Base-by-base conservation (phyloP, 2,888 invertebrate genomes). In the Ochropleura plecta region DNA sequence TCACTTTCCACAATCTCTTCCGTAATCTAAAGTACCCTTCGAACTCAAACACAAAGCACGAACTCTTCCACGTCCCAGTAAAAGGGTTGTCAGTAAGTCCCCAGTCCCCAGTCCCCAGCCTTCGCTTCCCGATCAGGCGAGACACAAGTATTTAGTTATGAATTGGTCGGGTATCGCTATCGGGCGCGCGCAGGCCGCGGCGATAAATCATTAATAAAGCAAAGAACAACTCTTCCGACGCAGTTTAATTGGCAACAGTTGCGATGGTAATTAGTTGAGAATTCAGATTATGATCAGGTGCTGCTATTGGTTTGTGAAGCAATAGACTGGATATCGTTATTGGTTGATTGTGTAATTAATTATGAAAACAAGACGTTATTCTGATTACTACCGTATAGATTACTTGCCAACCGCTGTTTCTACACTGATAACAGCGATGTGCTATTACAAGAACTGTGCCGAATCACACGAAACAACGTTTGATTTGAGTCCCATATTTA, bases 181-280 rank as follows among this genome's bases (percentile, higher is more conserved):
- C 91, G 78, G 81, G 67, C 79, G 79, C 70, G 82, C 79, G 86
- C 90, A 91, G 91, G 85, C 87, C 75, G 81, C 76, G 78, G 86
- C 86, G 83, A 91, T 92, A 85, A 91, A 91, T 91, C 91, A 91
- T 87, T 81, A 87, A 86, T 76, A 88, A 89, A 88, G 89, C 86
- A 91, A 91, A 91, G 90, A 91, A 88, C 89, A 89, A 89, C 88
- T 89, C 82, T 65, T 63, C 80, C 82, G 84, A 82, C 84, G 81
- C 77, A 80, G 83, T 89, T 91, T 91, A 91, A 91, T 90, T 91
- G 88, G 75, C 75, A 83, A 81, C 83, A 78, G 76, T 67, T 72
- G 65, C 71, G 70, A 40, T 62, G 78, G 72, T 81, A 72, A 83
- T 84, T 84, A 83, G 60, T 75, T 60, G 69, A 63, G 48, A 44